These are phyloP conservation scores for Ciconia boyciana DNA, from an alignment of 2,113 vertebrate species.

Conservation along the genomic window DNA sequence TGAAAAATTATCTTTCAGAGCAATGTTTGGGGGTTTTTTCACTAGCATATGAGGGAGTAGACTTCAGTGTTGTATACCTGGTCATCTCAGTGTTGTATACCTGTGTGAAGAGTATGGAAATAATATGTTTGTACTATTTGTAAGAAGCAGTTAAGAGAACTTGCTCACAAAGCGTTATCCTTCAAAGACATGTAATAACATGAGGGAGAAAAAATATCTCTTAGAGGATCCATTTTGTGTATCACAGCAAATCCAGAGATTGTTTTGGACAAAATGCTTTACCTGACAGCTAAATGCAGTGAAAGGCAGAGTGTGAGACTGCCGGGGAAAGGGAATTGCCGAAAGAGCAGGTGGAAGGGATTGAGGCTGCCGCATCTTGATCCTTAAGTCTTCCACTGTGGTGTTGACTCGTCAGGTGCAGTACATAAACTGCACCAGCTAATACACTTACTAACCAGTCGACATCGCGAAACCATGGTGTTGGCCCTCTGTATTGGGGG, in stretches of 20 bases:
- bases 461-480: fast-evolving
- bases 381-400: neutral
- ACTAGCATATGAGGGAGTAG: neutral
- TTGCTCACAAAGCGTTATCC: neutral
- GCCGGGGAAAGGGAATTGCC: fast-evolving
- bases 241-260: neutral
- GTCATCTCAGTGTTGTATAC: neutral
- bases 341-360: neutral
- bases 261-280: neutral
- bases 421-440: neutral
- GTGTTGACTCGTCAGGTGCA: fast-evolving
- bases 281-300: fast-evolving
- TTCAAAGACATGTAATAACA: neutral
- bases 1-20: neutral
- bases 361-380: neutral
- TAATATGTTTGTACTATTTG: neutral
- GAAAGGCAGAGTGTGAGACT: neutral
- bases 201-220: neutral
- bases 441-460: too few relatives aligned
- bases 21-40: neutral
- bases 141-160: neutral
- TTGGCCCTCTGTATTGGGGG: fast-evolving
- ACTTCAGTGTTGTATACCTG: neutral
- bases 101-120: neutral
- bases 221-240: neutral